phyloP scores from a whole-genome alignment of 2,113 vertebrate species.

The Axis porcinus region DNA sequence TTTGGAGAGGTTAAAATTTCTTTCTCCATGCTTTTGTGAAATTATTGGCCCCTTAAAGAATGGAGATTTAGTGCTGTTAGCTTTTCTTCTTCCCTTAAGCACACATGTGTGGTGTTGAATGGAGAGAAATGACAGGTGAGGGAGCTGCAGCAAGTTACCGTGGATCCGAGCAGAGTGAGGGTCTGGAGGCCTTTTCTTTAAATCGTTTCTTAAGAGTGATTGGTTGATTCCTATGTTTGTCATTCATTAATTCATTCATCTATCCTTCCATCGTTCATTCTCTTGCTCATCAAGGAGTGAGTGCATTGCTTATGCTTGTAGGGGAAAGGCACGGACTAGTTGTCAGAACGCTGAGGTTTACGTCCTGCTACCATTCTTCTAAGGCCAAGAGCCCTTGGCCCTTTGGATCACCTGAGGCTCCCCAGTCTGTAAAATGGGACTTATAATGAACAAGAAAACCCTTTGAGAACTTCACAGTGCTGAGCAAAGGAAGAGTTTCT shows the following conservation, averaged over 20 bases:
- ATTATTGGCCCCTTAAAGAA: neutral
- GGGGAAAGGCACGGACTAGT: neutral
- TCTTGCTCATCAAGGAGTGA: neutral
- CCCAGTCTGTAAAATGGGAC: neutral
- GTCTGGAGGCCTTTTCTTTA: neutral
- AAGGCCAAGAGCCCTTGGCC: neutral
- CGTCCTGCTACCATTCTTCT: neutral
- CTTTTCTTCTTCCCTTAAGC: neutral
- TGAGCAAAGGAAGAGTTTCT: neutral
- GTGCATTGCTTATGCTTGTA: neutral
- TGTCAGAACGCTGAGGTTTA: neutral
- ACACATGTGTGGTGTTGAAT: neutral
- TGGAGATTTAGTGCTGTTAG: neutral
- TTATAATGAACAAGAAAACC: neutral
- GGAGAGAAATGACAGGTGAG: neutral
- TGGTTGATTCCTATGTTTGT: neutral
- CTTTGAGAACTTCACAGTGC: neutral
- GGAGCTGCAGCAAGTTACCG: neutral
- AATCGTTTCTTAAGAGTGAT: neutral
- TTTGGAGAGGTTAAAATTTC: neutral
- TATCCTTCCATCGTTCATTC: neutral
- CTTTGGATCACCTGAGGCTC: neutral
- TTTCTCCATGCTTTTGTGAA: neutral
- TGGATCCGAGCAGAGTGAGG: neutral
- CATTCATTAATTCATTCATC: neutral